Base-by-base conservation (phyloP, 2,113 vertebrate species). In the Sorex araneus region DNA sequence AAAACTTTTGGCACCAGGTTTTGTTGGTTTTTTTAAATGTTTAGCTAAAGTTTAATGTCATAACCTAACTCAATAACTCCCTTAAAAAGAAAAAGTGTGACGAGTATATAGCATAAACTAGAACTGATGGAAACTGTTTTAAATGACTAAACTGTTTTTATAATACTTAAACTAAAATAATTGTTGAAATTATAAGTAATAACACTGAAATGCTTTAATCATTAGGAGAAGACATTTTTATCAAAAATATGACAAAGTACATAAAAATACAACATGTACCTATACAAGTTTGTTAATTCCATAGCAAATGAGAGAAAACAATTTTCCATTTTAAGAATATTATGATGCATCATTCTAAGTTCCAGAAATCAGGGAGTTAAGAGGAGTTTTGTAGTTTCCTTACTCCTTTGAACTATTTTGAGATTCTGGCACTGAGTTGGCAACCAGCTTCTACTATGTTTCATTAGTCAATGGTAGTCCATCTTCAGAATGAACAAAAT, bases 1-100 rank as follows among this genome's bases (percentile, higher is more conserved):
- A 85, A 90, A 12, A 80, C 43, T 60, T 94, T 83, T 90, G 84
- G 74, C 81, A 93, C 12, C 64, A 69, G 80, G 23, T 30, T 54
- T 2, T 5, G 81, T n/a, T n/a, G n/a, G n/a, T n/a, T n/a, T n/a
- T n/a, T n/a, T n/a, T n/a, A n/a, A n/a, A n/a, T 70, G 45, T 30
- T 95, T 69, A 78, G 8, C 18, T 93, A 30, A 94, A 95, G 78
- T 95, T 95, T 43, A 83, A 69, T 75, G 81, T 75, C 32, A 30
- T 70, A 87, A 69, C 54, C 47, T 91, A 74, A 88, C 25, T 85
- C 40, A 78, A 15, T 60, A 87, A 90, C 8, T 94, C 19, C 3
- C 40, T 77, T 89, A 74, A 91, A 88, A 78, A 34, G 78, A 91
- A 88, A 78, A 34, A 69, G 4, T 84, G 12, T 34, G 15, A 60